These are phyloP conservation scores for Pantherophis vulpinus DNA, from an alignment of 2,797 vertebrate genomes.

Conservation along the genomic window DNA sequence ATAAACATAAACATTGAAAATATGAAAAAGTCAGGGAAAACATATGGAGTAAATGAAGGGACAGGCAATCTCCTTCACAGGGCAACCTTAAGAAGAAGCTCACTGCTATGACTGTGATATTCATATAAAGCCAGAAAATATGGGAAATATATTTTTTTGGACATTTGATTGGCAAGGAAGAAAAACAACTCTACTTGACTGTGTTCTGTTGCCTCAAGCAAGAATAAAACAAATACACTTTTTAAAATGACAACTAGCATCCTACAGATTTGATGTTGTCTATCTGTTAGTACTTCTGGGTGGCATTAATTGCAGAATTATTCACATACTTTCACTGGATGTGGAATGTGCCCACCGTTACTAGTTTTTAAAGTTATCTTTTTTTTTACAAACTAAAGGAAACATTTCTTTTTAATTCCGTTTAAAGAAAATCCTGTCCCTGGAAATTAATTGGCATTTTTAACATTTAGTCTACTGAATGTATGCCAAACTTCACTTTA, in stretches of 20 bases:
- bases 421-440: not conserved
- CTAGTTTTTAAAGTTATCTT: not conserved
- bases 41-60: not conserved
- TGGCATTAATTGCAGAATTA: not conserved
- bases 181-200: not conserved
- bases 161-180: not conserved
- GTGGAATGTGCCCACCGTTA: not conserved
- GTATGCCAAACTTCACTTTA: not conserved
- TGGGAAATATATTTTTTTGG: not conserved
- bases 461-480: not conserved
- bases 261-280: not conserved
- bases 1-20: not conserved
- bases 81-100: not conserved
- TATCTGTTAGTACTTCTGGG: not conserved
- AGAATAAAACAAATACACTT: slow-evolving; percentile 11
- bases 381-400: not conserved
- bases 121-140: not conserved
- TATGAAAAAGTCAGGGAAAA: not conserved
- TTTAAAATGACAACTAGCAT: not conserved
- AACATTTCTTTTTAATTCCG: not conserved
- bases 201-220: slow-evolving; percentile 4
- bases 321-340: not conserved
- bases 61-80: not conserved
- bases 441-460: not conserved
- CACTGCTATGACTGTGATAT: not conserved